A percentile compares a stretch with the other conserved stretches of the same genome.
These are phyloP conservation scores for Calephelis nemesis DNA, from an alignment of 1,140 invertebrate species.

Conservation along the genomic window DNA sequence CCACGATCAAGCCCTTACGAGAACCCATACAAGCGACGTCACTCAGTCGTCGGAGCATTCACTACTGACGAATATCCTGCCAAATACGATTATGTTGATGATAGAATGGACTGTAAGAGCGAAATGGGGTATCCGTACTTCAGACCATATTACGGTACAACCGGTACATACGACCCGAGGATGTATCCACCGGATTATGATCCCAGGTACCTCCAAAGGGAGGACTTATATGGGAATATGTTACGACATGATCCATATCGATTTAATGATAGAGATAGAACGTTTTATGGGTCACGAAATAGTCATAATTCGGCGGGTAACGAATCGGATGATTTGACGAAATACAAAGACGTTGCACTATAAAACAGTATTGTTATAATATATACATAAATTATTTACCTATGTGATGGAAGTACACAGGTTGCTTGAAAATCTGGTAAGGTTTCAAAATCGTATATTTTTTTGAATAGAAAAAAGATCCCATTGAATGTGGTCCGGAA, in stretches of 20 bases:
- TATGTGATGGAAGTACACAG: neutral
- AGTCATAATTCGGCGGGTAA: conserved; percentile 77
- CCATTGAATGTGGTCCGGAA: too few species aligned
- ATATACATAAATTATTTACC: neutral
- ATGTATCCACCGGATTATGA: conserved; percentile 64
- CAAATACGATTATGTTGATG: conserved; percentile 67
- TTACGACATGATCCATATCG: conserved; percentile 69
- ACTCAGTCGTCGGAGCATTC: conserved; percentile 67
- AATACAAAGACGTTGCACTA: conserved; percentile 77
- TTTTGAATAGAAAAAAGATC: too few species aligned
- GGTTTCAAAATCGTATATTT: too few species aligned
- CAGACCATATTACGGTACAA: conserved; percentile 44
- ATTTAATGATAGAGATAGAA: conserved; percentile 65
- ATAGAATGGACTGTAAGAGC: conserved; percentile 65
- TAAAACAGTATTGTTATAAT: conserved; percentile 30
- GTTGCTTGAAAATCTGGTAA: too few species aligned
- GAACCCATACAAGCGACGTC: conserved; percentile 63
- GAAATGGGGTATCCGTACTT: conserved; percentile 64
- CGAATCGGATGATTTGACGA: conserved; percentile 76
- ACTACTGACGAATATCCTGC: conserved; percentile 60
- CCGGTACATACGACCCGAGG: conserved; percentile 41
- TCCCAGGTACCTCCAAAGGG: conserved; percentile 57
- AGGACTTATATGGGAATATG: conserved; percentile 63
- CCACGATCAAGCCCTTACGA: conserved; percentile 56
- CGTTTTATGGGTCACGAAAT: conserved; percentile 66